Percentiles rank a stretch among this genome's conserved stretches.
Conservation (phyloP, 2,888 invertebrate genomes). For the Pteria penguin region DNA sequence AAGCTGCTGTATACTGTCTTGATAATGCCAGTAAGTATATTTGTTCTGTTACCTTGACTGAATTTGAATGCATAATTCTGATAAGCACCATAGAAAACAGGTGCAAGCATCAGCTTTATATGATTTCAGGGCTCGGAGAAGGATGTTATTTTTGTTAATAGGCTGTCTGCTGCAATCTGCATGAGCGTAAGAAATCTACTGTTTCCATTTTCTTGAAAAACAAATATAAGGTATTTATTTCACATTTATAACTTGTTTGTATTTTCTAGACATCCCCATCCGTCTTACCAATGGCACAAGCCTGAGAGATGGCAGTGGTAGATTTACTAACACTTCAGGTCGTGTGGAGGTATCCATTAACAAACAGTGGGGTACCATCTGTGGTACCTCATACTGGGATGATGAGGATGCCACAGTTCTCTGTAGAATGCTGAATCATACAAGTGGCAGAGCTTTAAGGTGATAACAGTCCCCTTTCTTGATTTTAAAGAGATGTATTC, state of each 20-base stretch:
- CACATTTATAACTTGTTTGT: neutral
- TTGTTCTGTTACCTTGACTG: no score
- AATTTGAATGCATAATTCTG: no score
- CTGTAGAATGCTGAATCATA: conserved; percentile 65
- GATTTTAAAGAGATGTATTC: no score
- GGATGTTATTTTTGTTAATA: no score
- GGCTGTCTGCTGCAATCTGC: no score
- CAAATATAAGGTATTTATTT: neutral
- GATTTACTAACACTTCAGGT: conserved; percentile 47
- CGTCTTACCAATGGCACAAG: conserved; percentile 44
- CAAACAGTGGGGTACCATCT: conserved; percentile 87
- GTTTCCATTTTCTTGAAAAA: neutral
- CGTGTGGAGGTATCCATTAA: conserved; percentile 86
- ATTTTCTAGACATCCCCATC: conserved; percentile 31
- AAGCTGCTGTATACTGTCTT: conserved; percentile 67
- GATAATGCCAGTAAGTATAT: conserved; percentile 54
- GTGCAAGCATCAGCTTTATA: no score
- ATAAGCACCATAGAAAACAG: no score
- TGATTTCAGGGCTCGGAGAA: no score
- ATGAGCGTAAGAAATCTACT: no score
- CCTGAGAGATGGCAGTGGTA: neutral
- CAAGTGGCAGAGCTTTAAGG: conserved; percentile 59
- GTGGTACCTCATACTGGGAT: conserved; percentile 86
- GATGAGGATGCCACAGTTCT: conserved; percentile 84
- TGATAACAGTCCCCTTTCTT: neutral